A percentile compares a stretch with the other conserved stretches of the same genome.
Evolutionary conservation across 1,140 invertebrate genomes (phyloP).

Genomic region (Magallana gigas): DNA sequence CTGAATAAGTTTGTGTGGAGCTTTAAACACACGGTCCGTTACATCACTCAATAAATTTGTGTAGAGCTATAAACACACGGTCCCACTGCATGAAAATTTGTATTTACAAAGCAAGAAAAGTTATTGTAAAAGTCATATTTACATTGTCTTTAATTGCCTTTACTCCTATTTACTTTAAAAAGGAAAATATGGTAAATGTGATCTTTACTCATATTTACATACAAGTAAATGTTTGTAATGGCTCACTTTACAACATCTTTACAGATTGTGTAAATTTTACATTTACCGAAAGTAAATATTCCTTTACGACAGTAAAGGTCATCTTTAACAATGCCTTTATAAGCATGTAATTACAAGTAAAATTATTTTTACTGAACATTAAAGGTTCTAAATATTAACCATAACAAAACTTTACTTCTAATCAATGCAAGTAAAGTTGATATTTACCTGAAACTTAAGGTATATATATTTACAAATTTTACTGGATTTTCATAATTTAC

Average conservation of each 20-base stretch:
- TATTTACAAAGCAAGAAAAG: neutral
- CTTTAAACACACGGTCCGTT: too few relatives aligned
- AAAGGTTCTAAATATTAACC: neutral
- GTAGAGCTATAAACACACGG: too few relatives aligned
- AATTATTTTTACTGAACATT: neutral
- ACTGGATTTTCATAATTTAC: neutral
- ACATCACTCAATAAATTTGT: too few relatives aligned
- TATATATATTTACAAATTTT: neutral
- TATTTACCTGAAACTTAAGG: neutral
- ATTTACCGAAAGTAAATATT: neutral
- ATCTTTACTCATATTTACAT: neutral
- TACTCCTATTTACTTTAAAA: neutral
- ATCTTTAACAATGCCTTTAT: neutral
- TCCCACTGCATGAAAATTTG: neutral
- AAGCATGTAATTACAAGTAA: neutral
- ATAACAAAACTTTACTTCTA: neutral
- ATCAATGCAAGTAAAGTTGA: neutral
- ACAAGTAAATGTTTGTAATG: neutral
- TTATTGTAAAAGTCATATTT: neutral
- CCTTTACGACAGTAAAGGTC: neutral
- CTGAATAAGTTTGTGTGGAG: too few relatives aligned
- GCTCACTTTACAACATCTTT: neutral
- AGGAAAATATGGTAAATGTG: neutral
- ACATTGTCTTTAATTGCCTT: neutral
- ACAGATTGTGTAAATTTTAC: neutral